Percentiles rank a stretch among this genome's conserved stretches.
Conservation (phyloP, 64 coral and sea anemone genomes). For the Stylophora pistillata region DNA sequence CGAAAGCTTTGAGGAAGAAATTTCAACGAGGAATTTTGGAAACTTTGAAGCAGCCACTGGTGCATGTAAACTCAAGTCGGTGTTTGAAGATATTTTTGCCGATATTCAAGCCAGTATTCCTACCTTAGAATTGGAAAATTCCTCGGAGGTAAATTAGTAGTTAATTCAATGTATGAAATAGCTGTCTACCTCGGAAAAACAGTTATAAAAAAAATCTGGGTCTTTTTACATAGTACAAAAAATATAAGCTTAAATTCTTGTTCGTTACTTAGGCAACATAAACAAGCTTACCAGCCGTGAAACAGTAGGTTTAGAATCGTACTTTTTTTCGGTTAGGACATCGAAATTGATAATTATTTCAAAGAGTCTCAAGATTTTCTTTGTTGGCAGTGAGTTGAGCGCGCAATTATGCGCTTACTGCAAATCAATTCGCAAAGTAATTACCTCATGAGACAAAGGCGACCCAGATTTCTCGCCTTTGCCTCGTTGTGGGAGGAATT, state of each 20-base stretch:
- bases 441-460: too few species aligned
- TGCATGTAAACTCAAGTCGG: conserved; percentile 84
- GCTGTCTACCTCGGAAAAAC: neutral
- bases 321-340: too few species aligned
- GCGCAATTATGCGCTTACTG: too few species aligned
- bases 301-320: neutral
- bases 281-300: neutral
- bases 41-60: conserved; percentile 23
- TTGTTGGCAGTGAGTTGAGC: too few species aligned
- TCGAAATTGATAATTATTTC: too few species aligned
- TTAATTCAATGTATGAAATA: neutral
- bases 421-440: too few species aligned
- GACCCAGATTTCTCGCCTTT: too few species aligned
- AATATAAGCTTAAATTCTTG: neutral
- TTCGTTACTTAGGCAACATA: conserved; percentile 36
- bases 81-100: conserved; percentile 88
- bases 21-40: neutral
- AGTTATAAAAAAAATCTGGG: neutral
- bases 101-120: conserved; percentile 96
- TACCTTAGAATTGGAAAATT: conserved; percentile 70
- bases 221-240: neutral
- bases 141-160: conserved; percentile 70
- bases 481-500: too few species aligned
- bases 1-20: conserved; percentile 57
- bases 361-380: too few species aligned